A percentile compares a stretch with the other conserved stretches of the same genome.
phyloP scores from a whole-genome alignment of 2,113 vertebrate genomes.

The Hepsetus odoe region DNA sequence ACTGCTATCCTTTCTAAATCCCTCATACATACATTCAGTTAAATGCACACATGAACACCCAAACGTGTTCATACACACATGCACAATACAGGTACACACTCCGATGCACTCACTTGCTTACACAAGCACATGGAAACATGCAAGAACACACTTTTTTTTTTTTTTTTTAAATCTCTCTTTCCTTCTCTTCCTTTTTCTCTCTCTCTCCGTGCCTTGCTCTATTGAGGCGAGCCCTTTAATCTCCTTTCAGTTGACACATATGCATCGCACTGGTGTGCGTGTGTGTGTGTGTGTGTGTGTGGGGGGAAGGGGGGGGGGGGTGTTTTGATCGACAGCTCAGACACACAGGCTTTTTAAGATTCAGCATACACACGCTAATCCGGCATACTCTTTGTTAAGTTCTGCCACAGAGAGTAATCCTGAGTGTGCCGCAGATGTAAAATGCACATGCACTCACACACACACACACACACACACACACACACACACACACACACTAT shows the following conservation, averaged over 20 bases:
- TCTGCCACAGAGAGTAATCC: constrained; percentile 46
- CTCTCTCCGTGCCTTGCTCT: constrained; percentile 43
- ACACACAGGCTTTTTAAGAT: constrained; percentile 50
- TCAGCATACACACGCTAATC: constrained; percentile 52
- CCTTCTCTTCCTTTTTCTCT: constrained; percentile 31
- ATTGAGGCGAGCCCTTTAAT: constrained; percentile 53
- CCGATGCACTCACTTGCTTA: constrained; percentile 27
- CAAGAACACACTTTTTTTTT: constrained; percentile 25
- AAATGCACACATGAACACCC: constrained; percentile 42
- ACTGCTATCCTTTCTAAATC: constrained; percentile 63
- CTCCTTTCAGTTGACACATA: constrained; percentile 35
- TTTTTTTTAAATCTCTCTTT: constrained; percentile 4
- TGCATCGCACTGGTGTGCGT: constrained; percentile 42
- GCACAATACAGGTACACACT: constrained; percentile 29
- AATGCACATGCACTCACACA: constrained; percentile 28
- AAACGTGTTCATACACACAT: constrained; percentile 13
- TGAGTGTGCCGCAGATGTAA: constrained; percentile 39
- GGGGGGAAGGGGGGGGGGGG: too few relatives aligned
- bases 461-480: constrained; percentile 27
- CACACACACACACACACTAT: constrained; percentile 3
- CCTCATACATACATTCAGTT: constrained; percentile 63
- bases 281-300: constrained; percentile 63
- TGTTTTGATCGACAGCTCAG: constrained; percentile 52
- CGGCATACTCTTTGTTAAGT: constrained; percentile 49
- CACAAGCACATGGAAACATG: constrained; percentile 35